Evolutionary conservation across 2,113 vertebrate genomes (phyloP), one percentile per base, ranked within the genome.

Genomic region (Phycodurus eques): DNA sequence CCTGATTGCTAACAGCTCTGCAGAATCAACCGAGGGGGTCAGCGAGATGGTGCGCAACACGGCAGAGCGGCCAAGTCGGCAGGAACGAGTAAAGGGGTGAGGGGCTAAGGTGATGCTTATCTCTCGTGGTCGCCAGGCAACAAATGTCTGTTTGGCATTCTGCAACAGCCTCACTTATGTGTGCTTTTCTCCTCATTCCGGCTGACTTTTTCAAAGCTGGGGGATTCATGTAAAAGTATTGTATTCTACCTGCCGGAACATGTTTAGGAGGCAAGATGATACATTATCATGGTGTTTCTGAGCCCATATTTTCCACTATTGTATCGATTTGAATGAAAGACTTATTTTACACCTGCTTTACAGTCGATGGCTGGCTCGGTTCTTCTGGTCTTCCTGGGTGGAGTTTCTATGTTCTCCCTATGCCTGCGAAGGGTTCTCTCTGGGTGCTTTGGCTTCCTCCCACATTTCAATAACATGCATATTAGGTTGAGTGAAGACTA

Each of bases 41-140:
- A 67, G 70, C 71, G 46, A 51, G 70, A 20, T 68, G 56, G 56
- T 31, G 4, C 56, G 27, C 12, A 61, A 35, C 31, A 35, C 35
- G 59, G 15, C 15, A 31, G 69, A 69, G 59, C 44, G 71, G 51
- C 71, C 73, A 80, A 62, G 76, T 72, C 20, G 20, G 78, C 46
- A 70, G 59, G 57, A 69, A 59, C 61, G 19, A 27, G 22, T 59
- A 2, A 14, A 61, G 5, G 57, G 64, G 69, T 44, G 66, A 74
- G 59, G 67, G 46, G 22, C 47, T 46, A 35, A 73, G 67, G 61
- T 69, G 70, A 77, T 72, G 70, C 61, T 67, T 75, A 70, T 79
- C 47, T 54, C 59, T 64, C 31, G 31, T 19, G 49, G 84, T 88
- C 56, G 4, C 80, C 67, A 76, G 67, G 78, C 79, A 84, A 82